Base-by-base conservation (phyloP, 2,888 invertebrate genomes). In the Chymomyza amoena region DNA sequence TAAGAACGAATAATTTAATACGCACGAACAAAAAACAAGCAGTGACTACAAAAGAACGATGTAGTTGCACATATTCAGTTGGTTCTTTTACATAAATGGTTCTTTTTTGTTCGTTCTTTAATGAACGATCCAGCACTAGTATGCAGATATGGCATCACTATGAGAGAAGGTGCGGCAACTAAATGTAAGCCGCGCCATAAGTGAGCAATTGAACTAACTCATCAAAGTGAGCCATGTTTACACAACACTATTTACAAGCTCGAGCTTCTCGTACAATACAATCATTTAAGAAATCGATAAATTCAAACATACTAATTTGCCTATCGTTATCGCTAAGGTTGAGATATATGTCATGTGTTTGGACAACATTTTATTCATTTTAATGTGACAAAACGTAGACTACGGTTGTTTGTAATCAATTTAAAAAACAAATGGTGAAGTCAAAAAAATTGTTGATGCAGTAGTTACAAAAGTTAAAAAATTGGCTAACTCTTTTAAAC, bases 401-500 rank as follows among this genome's bases (percentile, higher is more conserved):
- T 0, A 6, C 51, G 51, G 10, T 54, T 18, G 54, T 15, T 16
- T 54, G 16, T 20, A 18, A n/a, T 54, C 50, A 0, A 20, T 62
- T 56, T 56, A 16, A 57, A 65, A 25, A 16, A 68, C 81, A 68
- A 75, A 93, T 93, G 94, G 92, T 93, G 80, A 89, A 59, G 90
- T 91, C 61, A 92, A 93, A 69, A 85, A 90, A 76, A 84, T 93
- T 39, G 83, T 93, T 64, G 92, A 91, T 81, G 94, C 95, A 6
- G 89, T 96, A 68, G 93, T 96, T 70, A 93, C 93, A 77, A 93
- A 93, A 77, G 95, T 96, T 87, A 94, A 94, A 89, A 92, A 93
- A 6, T 87, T 96, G 39, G 96, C 96, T 0, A 93, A 94, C 83
- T 93, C 94, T 63, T 96, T 95, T 89, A 93, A 95, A 85, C 93